Evolutionary conservation across 2,888 invertebrate genomes (phyloP).

Genomic region (Malthinus flaveolus): DNA sequence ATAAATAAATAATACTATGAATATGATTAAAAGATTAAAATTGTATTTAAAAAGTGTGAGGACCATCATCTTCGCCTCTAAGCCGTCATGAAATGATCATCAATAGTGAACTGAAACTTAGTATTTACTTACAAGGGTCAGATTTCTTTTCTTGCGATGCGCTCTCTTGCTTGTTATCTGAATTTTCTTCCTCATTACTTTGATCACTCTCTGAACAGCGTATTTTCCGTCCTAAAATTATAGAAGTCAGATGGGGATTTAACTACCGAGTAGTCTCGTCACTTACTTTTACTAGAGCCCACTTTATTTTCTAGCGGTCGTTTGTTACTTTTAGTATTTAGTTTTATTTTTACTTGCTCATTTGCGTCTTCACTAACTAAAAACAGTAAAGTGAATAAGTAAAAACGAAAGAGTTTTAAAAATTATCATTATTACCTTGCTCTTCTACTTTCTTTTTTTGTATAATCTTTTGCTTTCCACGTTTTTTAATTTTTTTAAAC

Average conservation of each 20-base stretch:
- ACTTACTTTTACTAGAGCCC: not conserved
- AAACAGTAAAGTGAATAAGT: not conserved
- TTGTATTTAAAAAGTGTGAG: constrained; percentile 13
- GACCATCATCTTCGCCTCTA: constrained; percentile 40
- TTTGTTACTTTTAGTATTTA: not conserved
- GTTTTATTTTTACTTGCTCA: not conserved
- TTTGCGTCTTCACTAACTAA: constrained; percentile 1
- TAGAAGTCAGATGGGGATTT: not conserved
- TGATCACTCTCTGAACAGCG: not conserved
- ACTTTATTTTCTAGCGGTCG: not conserved
- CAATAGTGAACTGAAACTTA: not conserved
- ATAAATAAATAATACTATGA: constrained; percentile 35
- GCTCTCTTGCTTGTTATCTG: not conserved
- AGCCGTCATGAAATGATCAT: constrained; percentile 30
- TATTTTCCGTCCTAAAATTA: not conserved
- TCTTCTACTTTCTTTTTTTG: constrained; percentile 39
- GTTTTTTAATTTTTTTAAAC: constrained; percentile 76
- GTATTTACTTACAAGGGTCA: not conserved
- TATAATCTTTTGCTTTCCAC: constrained; percentile 68
- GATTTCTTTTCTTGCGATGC: not conserved
- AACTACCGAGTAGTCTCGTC: not conserved
- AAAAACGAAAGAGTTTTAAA: not conserved
- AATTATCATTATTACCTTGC: not conserved
- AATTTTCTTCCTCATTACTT: not conserved
- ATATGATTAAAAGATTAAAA: not conserved